Percentiles rank a stretch among this genome's conserved stretches.
Evolutionary conservation across 1,140 invertebrate species (phyloP).

Genomic region (Papilio polytes): DNA sequence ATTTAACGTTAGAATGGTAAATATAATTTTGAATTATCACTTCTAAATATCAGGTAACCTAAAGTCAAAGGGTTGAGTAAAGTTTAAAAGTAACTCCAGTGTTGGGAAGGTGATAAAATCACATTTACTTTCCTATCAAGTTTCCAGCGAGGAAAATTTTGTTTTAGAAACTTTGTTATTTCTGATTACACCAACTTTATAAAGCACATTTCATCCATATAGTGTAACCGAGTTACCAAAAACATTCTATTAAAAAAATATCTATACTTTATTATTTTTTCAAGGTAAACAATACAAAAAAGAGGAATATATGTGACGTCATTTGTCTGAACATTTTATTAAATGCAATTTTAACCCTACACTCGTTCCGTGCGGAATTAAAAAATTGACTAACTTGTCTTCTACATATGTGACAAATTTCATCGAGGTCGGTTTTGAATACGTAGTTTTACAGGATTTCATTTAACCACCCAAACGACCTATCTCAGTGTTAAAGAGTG

Average conservation of each 20-base stretch:
- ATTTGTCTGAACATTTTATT: too few relatives aligned
- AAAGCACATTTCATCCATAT: not conserved
- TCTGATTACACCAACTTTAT: not conserved
- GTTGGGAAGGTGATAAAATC: slow-evolving; percentile 19
- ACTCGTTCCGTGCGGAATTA: too few relatives aligned
- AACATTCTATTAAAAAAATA: not conserved
- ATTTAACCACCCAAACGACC: too few relatives aligned
- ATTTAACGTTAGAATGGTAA: not conserved
- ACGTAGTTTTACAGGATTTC: too few relatives aligned
- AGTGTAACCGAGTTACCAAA: not conserved
- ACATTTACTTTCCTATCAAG: slow-evolving; percentile 13
- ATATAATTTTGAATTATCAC: not conserved
- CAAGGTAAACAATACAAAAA: too few relatives aligned
- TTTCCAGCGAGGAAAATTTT: not conserved
- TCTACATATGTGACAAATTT: too few relatives aligned
- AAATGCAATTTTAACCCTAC: too few relatives aligned
- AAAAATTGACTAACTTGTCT: too few relatives aligned
- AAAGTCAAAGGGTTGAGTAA: not conserved
- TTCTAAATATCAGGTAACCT: not conserved
- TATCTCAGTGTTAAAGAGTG: too few relatives aligned
- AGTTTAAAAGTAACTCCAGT: slow-evolving; percentile 1
- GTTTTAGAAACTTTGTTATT: slow-evolving; percentile 11
- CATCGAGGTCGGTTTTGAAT: too few relatives aligned
- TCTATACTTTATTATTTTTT: not conserved
- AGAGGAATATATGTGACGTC: too few relatives aligned